Evolutionary conservation across 30 jellyfish, hydroid and myxozoan species (phyloP), one percentile per base, ranked within the genome.

Genomic region (Cassiopea andromeda): DNA sequence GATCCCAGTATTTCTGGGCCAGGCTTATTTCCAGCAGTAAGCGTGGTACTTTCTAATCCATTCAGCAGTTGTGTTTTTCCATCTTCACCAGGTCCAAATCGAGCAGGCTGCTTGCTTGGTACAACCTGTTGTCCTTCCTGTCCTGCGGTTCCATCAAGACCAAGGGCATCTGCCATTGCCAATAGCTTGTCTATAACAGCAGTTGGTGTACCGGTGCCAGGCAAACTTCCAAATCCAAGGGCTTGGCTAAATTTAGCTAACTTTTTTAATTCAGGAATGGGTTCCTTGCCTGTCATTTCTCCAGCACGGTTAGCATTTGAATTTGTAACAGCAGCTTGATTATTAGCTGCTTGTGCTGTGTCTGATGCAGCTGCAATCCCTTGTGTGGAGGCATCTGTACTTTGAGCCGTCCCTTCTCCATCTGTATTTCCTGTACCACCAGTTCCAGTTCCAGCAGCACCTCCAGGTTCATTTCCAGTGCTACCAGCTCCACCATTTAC

Each of bases 101-200:
- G 80, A 10, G 94, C 94, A 77, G 94, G 94, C 49, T 87, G 71
- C 70, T 60, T 66, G 38, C 72, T 57, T 9, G 90, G 69, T 9
- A 57, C 73, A 1, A 58, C 69, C 17, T 83, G 68, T 27, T 47
- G 77, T 54, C 81, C 90, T 54, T 45, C 57, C 64, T 49, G 14
- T 9, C 90, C 94, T 45, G 73, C 87, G 10, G 44, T 17, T 54
- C 94, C 94, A 38, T 69, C 86, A 4, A 87, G 90, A 9, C 96
- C 96, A 17, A 89, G 87, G 14, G 97, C 97, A 72, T 91, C 97
- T 10, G 97, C 93, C 89, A 91, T 78, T 6, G 97, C 97, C 19
- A 91, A 67, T 46, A 91, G 92, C 74, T 91, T 91, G 46, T 87
- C 94, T 16, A 80, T 91, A 46, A 91, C 77, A 0, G 97, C 97